Percentiles rank a stretch among this genome's conserved stretches.
phyloP scores from a whole-genome alignment of 2,113 vertebrate species.

The Coturnix japonica region DNA sequence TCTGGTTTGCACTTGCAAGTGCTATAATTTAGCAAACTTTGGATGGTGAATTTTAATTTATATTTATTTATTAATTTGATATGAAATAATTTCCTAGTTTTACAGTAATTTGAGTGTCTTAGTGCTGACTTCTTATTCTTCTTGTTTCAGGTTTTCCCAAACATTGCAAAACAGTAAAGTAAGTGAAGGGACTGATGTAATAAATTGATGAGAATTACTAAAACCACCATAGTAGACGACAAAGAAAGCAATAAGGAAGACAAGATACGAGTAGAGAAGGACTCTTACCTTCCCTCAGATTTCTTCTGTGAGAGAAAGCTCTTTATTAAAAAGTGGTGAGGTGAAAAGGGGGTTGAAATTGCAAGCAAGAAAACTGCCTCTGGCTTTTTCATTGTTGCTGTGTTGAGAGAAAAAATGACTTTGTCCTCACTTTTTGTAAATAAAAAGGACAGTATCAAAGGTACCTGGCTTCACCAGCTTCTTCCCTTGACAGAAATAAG shows the following conservation, averaged over 20 bases:
- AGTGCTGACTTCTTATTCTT: neutral
- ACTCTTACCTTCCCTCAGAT: neutral
- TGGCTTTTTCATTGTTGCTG: neutral
- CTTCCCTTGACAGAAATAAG: neutral
- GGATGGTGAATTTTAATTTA: neutral
- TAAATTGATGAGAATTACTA: neutral
- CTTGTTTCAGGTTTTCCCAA: neutral
- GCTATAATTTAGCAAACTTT: neutral
- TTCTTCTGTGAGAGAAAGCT: neutral
- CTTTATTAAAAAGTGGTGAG: neutral
- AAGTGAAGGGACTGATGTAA: neutral
- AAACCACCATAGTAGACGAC: neutral
- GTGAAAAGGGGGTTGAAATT: neutral
- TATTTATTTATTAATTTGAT: neutral
- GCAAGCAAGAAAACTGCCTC: neutral
- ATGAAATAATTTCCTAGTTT: neutral
- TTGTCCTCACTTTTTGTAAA: neutral
- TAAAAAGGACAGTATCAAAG: neutral
- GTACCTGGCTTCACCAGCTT: neutral
- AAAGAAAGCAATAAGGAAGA: neutral
- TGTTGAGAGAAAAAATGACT: neutral
- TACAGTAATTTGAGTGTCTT: neutral
- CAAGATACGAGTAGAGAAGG: neutral
- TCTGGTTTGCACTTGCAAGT: neutral
- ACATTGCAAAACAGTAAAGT: neutral